Conservation (phyloP, 2,113 vertebrate genomes). For the Laterallus jamaicensis region DNA sequence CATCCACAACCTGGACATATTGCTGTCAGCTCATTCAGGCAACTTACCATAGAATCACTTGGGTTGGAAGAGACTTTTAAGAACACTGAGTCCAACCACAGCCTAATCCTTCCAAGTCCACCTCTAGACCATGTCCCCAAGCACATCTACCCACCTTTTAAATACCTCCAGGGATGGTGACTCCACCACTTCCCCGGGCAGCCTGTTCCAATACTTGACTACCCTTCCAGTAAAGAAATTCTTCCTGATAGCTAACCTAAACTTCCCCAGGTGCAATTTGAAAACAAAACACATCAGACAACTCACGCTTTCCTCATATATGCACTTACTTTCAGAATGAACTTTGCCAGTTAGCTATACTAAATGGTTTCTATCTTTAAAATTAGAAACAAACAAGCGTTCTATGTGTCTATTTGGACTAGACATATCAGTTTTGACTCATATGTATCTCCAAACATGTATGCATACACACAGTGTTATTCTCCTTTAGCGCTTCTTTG, state of each 20-base stretch:
- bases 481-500: background rate
- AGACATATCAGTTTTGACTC: background rate
- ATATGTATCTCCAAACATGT: fast-evolving
- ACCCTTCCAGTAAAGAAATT: too few species aligned
- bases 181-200: too few species aligned
- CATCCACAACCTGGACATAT: background rate
- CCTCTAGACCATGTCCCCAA: too few species aligned
- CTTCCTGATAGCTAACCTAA: too few species aligned
- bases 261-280: too few species aligned
- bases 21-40: background rate
- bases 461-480: background rate
- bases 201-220: too few species aligned
- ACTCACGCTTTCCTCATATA: background rate
- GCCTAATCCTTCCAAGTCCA: too few species aligned
- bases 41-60: background rate
- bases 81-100: too few species aligned
- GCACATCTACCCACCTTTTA: too few species aligned
- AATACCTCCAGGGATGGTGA: too few species aligned
- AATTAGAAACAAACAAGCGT: background rate
- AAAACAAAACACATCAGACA: too few species aligned
- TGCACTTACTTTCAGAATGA: background rate
- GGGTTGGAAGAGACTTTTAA: too few species aligned
- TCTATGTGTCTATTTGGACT: background rate
- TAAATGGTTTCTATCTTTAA: background rate
- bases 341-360: background rate